Base-by-base conservation (phyloP, 2,888 invertebrate genomes). In the Nematopogon swammerdamellus region DNA sequence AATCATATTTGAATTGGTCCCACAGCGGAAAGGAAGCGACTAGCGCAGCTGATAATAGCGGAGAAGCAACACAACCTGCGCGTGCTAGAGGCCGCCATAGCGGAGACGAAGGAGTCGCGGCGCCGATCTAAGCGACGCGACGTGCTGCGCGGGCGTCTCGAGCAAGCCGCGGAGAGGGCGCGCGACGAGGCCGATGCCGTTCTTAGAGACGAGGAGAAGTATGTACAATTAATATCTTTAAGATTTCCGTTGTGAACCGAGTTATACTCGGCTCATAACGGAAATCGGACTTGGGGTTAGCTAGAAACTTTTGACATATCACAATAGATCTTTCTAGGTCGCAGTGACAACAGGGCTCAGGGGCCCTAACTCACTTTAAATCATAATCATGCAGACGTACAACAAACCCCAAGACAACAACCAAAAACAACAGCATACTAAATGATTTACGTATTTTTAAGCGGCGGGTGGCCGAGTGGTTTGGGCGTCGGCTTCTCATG, bases 11-110 rank as follows among this genome's bases (percentile, higher is more conserved):
- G n/a, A n/a, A n/a, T n/a, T n/a, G n/a, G n/a, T n/a, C 18, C 5
- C n/a, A 45, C 53, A 79, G 79, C 79, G 36, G 79, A 79, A 58
- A 67, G 77, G 11, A 75, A 76, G 58, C 62, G 79, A 18, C 56
- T 79, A 18, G 73, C 76, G 0, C 77, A 77, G 50, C 58, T 79
- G n/a, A 76, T 77, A 61, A 65, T 76, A 58, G 76, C 74, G 0
- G 79, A 77, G 50, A 77, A 79, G 50, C 77, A 79, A 49, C 79
- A 79, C 53, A 75, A 76, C 0, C 55, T 77, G 2, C 59, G 74
- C 45, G 74, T 77, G 1, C 56, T 79, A 5, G 75, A 77, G 56
- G 74, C 73, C 0, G 79, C 79, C 0, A 76, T 77, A 70, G 73
- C 74, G 0, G 79, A 79, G 56, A 70, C 79, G 0, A 71, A 73